Conservation (phyloP, 1,140 invertebrate genomes). For the Lycorma delicatula region DNA sequence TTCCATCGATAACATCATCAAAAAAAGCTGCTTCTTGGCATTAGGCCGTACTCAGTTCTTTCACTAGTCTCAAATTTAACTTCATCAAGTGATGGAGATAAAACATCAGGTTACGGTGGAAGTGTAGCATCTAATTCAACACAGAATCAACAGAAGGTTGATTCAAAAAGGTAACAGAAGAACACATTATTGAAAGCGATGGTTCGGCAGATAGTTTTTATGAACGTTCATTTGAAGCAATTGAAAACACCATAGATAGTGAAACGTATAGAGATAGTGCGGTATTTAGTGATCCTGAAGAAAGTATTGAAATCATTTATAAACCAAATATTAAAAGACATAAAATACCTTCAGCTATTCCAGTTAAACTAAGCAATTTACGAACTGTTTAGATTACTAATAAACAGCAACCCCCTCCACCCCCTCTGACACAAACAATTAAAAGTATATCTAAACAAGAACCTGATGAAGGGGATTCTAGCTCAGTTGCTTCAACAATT, state of each 20-base stretch:
- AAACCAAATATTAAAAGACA: not conserved
- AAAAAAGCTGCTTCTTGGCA: constrained; percentile 40
- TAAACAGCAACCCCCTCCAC: not conserved
- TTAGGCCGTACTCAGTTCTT: constrained; percentile 24
- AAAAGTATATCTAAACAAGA: constrained; percentile 1
- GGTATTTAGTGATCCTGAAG: constrained; percentile 68
- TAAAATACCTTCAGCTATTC: constrained; percentile 38
- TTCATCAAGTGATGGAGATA: constrained; percentile 50
- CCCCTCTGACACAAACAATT: not conserved
- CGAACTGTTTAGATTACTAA: constrained; percentile 24
- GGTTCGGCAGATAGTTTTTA: constrained; percentile 55
- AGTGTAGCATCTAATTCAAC: constrained; percentile 30
- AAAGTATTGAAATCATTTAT: constrained; percentile 29
- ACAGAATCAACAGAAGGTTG: not conserved
- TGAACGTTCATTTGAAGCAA: constrained; percentile 65
- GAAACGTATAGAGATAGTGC: constrained; percentile 72
- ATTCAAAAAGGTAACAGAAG: constrained; percentile 23
- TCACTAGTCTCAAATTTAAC: constrained; percentile 49
- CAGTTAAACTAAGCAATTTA: constrained; percentile 31
- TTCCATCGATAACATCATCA: constrained; percentile 42
- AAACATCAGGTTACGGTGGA: constrained; percentile 36
- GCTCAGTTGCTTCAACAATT: constrained; percentile 40
- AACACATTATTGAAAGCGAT: constrained; percentile 35
- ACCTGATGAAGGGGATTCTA: constrained; percentile 40
- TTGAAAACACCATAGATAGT: constrained; percentile 48